Conservation (phyloP, 1,140 invertebrate genomes). For the Orchesella cincta region DNA sequence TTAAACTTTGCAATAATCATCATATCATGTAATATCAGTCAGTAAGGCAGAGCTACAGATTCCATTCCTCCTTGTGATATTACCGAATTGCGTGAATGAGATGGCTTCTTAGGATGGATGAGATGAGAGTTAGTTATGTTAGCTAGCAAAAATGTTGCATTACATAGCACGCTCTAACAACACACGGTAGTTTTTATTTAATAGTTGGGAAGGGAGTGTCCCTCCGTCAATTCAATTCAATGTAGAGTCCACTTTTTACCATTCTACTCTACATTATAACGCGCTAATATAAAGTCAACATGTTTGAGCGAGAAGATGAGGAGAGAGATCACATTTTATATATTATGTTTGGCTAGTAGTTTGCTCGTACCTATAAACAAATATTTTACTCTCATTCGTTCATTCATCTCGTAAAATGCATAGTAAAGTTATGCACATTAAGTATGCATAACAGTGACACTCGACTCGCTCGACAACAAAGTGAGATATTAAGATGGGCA, state of each 20-base stretch:
- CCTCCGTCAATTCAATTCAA: background rate
- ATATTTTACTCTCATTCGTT: background rate
- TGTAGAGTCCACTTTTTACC: background rate
- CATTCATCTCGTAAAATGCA: background rate
- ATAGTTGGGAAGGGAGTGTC: constrained; percentile 6
- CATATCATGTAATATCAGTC: background rate
- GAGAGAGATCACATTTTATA: background rate
- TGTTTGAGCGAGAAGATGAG: background rate
- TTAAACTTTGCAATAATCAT: background rate
- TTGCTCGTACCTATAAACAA: background rate
- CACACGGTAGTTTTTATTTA: too few species aligned
- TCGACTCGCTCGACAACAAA: background rate
- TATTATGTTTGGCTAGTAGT: background rate
- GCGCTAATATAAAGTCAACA: background rate
- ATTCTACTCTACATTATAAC: background rate
- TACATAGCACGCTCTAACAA: background rate
- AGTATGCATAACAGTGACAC: background rate
- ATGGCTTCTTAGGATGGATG: background rate
- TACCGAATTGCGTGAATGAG: background rate
- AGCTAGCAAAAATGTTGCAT: background rate
- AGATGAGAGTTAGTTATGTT: background rate
- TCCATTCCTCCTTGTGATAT: background rate
- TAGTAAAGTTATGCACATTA: background rate
- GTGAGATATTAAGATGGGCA: background rate
- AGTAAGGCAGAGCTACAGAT: background rate